Evolutionary conservation across 2,113 vertebrate species (phyloP).

Genomic region (Heptranchias perlo): DNA sequence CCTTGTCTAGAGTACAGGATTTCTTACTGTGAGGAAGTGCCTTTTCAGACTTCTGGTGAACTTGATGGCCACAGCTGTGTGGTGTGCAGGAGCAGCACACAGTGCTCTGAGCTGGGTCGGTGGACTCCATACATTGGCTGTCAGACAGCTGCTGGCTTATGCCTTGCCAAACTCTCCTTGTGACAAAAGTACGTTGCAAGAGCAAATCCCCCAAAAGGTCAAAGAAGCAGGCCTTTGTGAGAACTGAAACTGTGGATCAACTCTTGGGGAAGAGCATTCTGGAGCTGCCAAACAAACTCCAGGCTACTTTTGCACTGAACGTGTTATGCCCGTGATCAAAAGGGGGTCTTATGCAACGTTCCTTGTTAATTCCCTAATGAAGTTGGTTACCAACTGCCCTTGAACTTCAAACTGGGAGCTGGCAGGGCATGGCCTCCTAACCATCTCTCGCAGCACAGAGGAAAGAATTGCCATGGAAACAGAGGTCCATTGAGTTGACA

Average conservation of each 20-base stretch:
- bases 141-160: neutral
- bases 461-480: neutral
- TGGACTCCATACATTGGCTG: neutral
- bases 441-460: neutral
- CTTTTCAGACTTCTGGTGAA: neutral
- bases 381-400: neutral
- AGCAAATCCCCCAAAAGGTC: neutral
- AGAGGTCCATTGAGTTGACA: neutral
- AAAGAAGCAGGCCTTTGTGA: neutral
- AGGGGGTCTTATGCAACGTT: neutral
- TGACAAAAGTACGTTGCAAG: neutral
- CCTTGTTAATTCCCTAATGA: neutral
- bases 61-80: constrained; percentile 1
- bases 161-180: neutral
- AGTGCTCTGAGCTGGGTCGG: neutral
- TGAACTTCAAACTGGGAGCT: neutral
- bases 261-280: neutral
- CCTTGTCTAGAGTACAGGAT: neutral
- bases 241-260: neutral
- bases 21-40: neutral
- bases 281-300: neutral
- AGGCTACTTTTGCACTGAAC: neutral
- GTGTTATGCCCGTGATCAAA: neutral
- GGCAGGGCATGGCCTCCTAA: neutral
- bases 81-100: neutral